Evolutionary conservation across 1,140 invertebrate genomes (phyloP), one percentile per base, ranked within the genome.

Genomic region (Achroia grisella): DNA sequence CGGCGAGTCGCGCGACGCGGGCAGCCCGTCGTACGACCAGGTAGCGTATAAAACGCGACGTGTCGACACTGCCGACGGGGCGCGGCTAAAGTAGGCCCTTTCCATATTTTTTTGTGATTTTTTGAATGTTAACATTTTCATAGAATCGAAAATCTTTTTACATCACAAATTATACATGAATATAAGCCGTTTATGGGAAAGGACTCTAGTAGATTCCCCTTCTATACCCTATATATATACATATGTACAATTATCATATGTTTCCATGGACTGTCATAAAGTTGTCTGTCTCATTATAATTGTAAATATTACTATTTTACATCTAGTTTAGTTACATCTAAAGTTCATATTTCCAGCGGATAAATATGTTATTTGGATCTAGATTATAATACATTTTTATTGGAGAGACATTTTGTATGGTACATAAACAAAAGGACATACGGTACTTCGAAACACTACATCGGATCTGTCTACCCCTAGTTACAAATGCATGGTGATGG

Each of bases 71-170:
- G 51, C 61, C 33, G 49, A 55, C 17, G 50, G 55, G 55, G 64
- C 64, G 10, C 14, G 42, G 35, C 8, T n/a, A 5, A 10, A 33
- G n/a, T 76, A 77, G 72, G 77, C 74, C 77, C 62, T 70, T 71
- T 61, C 64, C 54, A 50, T 50, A 48, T 69, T 75, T 76, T 73
- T 74, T 72, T 71, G 62, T 67, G 72, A 67, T 72, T 78, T 71
- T 75, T 71, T 61, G 71, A 48, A 70, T 60, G 48, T 64, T 66
- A 50, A 34, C 44, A 44, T 45, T 48, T 48, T 44, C 52, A 47
- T 39, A 52, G 45, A 29, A 37, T 56, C 43, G 48, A 56, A 56
- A 58, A 51, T 62, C 52, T 63, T 60, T 63, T 59, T 62, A 70
- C 60, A 68, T 74, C 62, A 76, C 67, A 77, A 73, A 71, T 67